Evolutionary conservation across 2,797 vertebrate genomes (phyloP).

Genomic region (Artibeus lituratus): DNA sequence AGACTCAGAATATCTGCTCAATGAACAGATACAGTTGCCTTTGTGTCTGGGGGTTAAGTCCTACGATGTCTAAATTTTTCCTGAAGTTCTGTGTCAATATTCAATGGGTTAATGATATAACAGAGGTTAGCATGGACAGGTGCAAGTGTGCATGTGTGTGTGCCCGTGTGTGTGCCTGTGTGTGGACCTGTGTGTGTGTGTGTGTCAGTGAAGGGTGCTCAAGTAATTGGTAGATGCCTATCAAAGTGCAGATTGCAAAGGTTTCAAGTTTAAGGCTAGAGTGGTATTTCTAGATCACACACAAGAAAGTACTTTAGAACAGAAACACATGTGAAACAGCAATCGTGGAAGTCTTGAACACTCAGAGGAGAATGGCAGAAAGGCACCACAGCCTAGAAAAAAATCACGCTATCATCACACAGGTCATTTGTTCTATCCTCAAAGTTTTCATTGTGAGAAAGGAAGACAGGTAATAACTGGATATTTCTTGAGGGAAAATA

Average conservation of each 20-base stretch:
- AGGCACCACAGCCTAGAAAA: neutral
- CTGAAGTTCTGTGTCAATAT: neutral
- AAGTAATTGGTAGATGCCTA: neutral
- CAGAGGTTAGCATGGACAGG: neutral
- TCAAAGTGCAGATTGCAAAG: neutral
- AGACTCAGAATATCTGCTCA: neutral
- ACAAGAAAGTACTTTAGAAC: neutral
- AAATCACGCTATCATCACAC: fast-evolving
- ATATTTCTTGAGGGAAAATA: neutral
- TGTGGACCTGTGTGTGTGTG: too few species aligned
- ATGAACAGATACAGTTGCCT: neutral
- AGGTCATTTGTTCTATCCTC: neutral
- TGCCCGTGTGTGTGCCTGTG: too few species aligned
- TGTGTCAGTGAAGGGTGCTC: neutral
- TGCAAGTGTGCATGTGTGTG: neutral
- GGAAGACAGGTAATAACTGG: neutral
- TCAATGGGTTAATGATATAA: neutral
- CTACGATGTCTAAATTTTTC: neutral
- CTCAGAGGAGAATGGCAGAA: neutral
- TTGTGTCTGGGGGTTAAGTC: neutral
- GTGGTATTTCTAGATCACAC: neutral
- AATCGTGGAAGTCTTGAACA: neutral
- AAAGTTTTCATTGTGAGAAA: neutral
- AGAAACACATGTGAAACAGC: neutral
- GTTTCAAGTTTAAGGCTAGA: neutral